Conservation (phyloP, 2,113 vertebrate genomes). For the Ivindomyrus marchei region DNA sequence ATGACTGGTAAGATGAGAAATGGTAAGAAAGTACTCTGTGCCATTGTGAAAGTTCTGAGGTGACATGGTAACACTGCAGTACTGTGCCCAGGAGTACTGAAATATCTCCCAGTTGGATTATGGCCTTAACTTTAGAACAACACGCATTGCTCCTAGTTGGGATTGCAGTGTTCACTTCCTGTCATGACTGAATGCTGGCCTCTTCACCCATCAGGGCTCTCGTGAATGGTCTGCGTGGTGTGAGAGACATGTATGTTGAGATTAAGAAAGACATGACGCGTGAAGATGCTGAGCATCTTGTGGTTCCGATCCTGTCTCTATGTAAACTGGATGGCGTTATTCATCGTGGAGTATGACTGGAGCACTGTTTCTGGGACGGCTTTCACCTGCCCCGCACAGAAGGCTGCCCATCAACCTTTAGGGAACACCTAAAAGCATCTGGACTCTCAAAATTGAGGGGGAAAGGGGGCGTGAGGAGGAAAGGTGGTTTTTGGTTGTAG, state of each 20-base stretch:
- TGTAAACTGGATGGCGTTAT: no score
- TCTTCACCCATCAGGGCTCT: neutral
- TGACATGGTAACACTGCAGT: neutral
- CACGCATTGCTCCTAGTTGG: neutral
- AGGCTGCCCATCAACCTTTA: neutral
- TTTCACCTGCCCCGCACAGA: neutral
- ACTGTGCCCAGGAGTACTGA: neutral
- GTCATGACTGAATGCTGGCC: neutral
- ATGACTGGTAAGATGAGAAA: neutral
- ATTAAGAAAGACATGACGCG: neutral
- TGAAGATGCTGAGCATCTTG: neutral
- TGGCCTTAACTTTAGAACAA: neutral
- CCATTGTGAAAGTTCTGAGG: neutral
- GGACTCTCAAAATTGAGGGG: neutral
- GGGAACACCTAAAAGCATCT: neutral
- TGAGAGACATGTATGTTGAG: neutral
- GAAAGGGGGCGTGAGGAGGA: slow-evolving; percentile 22
- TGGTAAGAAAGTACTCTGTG: neutral
- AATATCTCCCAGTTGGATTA: neutral
- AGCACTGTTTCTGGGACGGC: neutral
- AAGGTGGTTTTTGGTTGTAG: slow-evolving; percentile 28
- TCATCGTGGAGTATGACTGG: neutral
- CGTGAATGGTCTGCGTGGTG: neutral
- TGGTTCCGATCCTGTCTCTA: neutral
- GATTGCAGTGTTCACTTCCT: neutral